These are phyloP conservation scores for Phoenicopterus ruber DNA, from an alignment of 2,113 vertebrate genomes.

Conservation along the genomic window DNA sequence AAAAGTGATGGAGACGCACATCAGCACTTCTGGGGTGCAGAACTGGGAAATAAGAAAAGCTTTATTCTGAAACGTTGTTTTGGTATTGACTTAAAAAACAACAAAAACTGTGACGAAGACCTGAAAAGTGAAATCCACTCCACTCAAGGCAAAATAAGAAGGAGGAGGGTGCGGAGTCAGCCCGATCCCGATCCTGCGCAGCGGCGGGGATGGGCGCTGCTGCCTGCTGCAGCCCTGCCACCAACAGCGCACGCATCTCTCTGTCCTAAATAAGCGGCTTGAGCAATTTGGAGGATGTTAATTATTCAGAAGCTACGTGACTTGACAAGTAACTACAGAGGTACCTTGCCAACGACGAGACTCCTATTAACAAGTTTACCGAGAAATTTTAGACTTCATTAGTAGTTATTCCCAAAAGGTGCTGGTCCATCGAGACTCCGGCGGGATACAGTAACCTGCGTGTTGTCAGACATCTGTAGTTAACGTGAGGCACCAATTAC, in stretches of 20 bases:
- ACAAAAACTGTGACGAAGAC: neutral
- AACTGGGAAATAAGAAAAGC: neutral
- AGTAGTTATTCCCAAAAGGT: slow-evolving; percentile 3
- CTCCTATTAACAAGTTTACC: neutral
- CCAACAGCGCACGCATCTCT: neutral
- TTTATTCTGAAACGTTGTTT: neutral
- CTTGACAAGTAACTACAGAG: slow-evolving; percentile 33
- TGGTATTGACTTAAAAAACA: neutral
- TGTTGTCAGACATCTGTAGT: neutral
- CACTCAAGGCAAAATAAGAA: neutral
- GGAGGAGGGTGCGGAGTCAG: neutral
- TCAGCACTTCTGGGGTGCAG: neutral
- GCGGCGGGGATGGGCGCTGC: neutral
- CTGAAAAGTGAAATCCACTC: neutral
- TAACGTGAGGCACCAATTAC: neutral
- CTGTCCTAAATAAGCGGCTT: neutral
- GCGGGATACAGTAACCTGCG: neutral
- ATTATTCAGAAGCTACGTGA: neutral
- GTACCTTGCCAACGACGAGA: neutral
- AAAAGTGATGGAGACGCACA: neutral
- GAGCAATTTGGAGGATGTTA: neutral
- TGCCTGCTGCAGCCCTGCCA: neutral
- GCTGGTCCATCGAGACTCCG: accelerated
- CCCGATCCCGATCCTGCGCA: neutral
- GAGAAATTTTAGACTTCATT: slow-evolving; percentile 23